Base-by-base conservation (phyloP, 1,140 invertebrate species). In the Monomorium pharaonis region DNA sequence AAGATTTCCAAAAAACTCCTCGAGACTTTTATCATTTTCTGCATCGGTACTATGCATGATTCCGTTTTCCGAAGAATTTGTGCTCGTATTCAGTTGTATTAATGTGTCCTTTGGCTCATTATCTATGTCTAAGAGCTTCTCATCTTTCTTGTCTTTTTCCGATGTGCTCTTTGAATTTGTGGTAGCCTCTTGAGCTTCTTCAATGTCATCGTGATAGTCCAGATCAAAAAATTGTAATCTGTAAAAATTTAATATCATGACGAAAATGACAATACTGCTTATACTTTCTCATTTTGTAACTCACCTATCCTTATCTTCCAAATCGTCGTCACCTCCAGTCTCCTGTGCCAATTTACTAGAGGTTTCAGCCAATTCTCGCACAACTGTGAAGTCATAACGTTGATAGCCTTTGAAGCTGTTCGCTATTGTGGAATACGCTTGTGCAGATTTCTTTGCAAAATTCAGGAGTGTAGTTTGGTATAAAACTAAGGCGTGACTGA, bases 401-500 rank as follows among this genome's bases (percentile, higher is more conserved):
- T 98, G 97, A 90, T 98, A 97, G 27, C 97, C 96, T 94, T 97
- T 97, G 91, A 98, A 98, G 90, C 96, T 97, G 88, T 97, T 97
- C 62, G 98, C 97, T 77, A 99, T 97, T 14, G 97, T 97, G 16
- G 97, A 96, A 92, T 98, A 98, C 16, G 97, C 97, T 92, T 96
- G 96, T 9, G 96, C 94, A 9, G 97, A 97, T 95, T 98, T 98
- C 88, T 97, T 97, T 83, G 98, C 98, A 94, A 99, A 99, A 85
- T 96, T 96, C 24, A 98, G 94, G 63, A 99, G 95, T 3, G 97
- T 97, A 88, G 97, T 97, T 95, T 99, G 98, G 92, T 99, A 99
- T 75, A 97, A 97, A 77, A 98, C 98, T n/a, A 99, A 95, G 0
- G 98, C 98, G 95, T 99, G 98, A 18, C 98, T 99, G 95, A 99